Conservation (phyloP, 1,140 invertebrate genomes). For the Anadara kagoshimensis region DNA sequence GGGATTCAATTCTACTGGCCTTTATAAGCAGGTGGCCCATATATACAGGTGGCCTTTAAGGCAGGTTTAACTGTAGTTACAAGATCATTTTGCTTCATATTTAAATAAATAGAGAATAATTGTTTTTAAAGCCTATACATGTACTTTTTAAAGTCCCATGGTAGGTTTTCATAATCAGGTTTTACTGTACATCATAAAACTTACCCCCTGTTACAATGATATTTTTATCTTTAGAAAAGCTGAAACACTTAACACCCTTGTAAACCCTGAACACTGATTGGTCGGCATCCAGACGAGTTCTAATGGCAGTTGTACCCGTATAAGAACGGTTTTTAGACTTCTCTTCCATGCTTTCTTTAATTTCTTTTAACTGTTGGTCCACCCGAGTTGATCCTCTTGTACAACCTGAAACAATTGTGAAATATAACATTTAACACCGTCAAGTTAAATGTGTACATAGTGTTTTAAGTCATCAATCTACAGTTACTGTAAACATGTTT, state of each 20-base stretch:
- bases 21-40: too few species aligned
- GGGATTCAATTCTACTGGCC: too few species aligned
- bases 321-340: slow-evolving; percentile 9
- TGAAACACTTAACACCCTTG: slow-evolving; percentile 74
- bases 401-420: slow-evolving; percentile 54
- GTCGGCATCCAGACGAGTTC: slow-evolving; percentile 63
- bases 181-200: not conserved
- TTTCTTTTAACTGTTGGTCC: slow-evolving; percentile 67
- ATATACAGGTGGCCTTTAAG: too few species aligned
- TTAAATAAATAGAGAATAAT: too few species aligned
- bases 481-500: too few species aligned
- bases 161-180: not conserved
- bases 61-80: too few species aligned
- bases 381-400: slow-evolving; percentile 70
- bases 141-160: too few species aligned
- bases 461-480: too few species aligned
- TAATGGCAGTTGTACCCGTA: slow-evolving; percentile 14
- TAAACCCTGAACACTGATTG: slow-evolving; percentile 72
- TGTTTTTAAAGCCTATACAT: too few species aligned
- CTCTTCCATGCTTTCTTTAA: slow-evolving; percentile 49
- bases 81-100: too few species aligned
- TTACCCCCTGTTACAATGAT: slow-evolving; percentile 72
- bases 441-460: too few species aligned
- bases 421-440: too few species aligned
- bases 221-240: slow-evolving; percentile 73